phyloP scores from a whole-genome alignment of 2,113 vertebrate species.

The Cygnus buccinator region DNA sequence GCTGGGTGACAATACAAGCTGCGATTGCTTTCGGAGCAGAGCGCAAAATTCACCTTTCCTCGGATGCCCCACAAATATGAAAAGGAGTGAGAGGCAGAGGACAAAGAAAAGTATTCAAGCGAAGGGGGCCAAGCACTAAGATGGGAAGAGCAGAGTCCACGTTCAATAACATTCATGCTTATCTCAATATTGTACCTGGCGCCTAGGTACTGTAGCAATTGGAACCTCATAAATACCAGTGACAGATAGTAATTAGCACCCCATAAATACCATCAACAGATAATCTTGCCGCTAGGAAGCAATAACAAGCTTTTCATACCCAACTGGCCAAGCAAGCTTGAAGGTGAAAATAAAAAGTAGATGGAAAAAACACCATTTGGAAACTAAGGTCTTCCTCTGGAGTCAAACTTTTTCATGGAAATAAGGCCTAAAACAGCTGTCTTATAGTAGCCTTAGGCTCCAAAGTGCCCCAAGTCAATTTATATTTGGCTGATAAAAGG shows the following conservation, averaged over 20 bases:
- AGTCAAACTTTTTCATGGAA: background rate
- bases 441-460: background rate
- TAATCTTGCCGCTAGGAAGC: background rate
- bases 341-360: conserved; percentile 14
- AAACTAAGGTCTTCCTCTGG: conserved; percentile 14
- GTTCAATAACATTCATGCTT: background rate
- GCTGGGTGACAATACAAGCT: background rate
- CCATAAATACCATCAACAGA: conserved; percentile 2
- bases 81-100: background rate
- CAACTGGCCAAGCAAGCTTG: conserved; percentile 19
- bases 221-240: conserved; percentile 38
- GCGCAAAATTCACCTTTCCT: background rate
- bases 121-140: background rate
- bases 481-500: conserved; percentile 46
- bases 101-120: background rate
- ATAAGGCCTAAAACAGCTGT: background rate
- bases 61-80: background rate
- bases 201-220: background rate
- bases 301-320: conserved; percentile 28
- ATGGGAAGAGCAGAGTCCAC: background rate
- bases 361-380: background rate
- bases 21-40: background rate
- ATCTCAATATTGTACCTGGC: conserved; percentile 22
- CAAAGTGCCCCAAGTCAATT: background rate
- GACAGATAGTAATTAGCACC: conserved; percentile 34